These are phyloP conservation scores for Bombus confusus DNA, from an alignment of 1,140 invertebrate genomes.

Conservation along the genomic window DNA sequence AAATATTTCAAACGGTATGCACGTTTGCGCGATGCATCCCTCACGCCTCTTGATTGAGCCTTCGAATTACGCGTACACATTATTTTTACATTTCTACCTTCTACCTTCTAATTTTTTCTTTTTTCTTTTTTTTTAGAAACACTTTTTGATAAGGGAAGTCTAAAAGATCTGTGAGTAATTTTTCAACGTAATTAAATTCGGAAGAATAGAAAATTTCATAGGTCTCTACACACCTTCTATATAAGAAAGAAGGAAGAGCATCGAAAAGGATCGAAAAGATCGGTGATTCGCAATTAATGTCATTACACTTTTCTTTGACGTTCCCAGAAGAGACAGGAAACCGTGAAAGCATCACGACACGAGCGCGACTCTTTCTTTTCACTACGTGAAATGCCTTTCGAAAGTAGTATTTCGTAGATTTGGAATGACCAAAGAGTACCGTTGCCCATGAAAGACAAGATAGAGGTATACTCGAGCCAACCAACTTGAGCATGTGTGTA, in stretches of 20 bases:
- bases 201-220: too few species aligned
- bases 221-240: neutral
- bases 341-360: slow-evolving; percentile 38
- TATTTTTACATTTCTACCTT: neutral
- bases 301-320: slow-evolving; percentile 33
- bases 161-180: neutral
- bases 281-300: slow-evolving; percentile 1
- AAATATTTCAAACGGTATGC: slow-evolving; percentile 57
- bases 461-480: neutral
- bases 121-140: neutral
- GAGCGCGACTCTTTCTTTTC: slow-evolving; percentile 42
- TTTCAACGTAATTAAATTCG: neutral
- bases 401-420: slow-evolving; percentile 63
- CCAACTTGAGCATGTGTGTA: slow-evolving; percentile 9
- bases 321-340: slow-evolving; percentile 12
- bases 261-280: neutral
- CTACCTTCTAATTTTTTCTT: neutral
- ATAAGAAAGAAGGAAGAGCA: neutral
- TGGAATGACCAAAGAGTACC: slow-evolving; percentile 60
- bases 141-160: neutral
- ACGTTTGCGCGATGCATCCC: neutral
- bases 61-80: neutral
- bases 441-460: slow-evolving; percentile 55
- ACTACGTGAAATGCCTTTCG: slow-evolving; percentile 44
- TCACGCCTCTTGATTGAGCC: neutral